phyloP scores from a whole-genome alignment of 2,113 vertebrate species.

The Archilochus colubris region DNA sequence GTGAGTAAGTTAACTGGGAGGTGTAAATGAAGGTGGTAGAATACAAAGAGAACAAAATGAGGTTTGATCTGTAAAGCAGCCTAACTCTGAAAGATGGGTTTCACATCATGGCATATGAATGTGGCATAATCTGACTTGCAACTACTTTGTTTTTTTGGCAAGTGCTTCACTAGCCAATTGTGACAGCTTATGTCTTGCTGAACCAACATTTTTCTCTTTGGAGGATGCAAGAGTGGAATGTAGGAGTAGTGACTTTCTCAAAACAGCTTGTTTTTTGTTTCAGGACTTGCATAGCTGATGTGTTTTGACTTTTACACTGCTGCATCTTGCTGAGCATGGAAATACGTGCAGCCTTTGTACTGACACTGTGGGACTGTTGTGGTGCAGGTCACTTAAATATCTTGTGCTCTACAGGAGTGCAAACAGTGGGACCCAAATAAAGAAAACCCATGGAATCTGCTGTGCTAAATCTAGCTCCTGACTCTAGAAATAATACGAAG shows the following conservation, averaged over 20 bases:
- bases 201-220: constrained; percentile 44
- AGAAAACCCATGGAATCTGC: not conserved
- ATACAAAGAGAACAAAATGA: not conserved
- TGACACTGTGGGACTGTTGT: not conserved
- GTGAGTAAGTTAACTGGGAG: not conserved
- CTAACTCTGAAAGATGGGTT: not conserved
- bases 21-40: not conserved
- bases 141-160: not conserved
- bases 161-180: not conserved
- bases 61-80: not conserved
- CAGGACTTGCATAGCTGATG: not conserved
- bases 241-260: constrained; percentile 43
- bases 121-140: not conserved
- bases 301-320: not conserved
- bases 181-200: constrained; percentile 19
- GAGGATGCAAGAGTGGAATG: constrained; percentile 32
- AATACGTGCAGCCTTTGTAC: not conserved
- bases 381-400: not conserved
- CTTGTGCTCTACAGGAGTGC: not conserved
- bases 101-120: not conserved
- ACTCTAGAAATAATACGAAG: not conserved
- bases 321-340: not conserved
- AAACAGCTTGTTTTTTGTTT: constrained; percentile 40
- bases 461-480: not conserved
- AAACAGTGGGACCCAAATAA: not conserved